A percentile compares a stretch with the other conserved stretches of the same genome.
phyloP scores from a whole-genome alignment of 35 echinoderm and acorn worm genomes.

The Stichopus chloronotus region DNA sequence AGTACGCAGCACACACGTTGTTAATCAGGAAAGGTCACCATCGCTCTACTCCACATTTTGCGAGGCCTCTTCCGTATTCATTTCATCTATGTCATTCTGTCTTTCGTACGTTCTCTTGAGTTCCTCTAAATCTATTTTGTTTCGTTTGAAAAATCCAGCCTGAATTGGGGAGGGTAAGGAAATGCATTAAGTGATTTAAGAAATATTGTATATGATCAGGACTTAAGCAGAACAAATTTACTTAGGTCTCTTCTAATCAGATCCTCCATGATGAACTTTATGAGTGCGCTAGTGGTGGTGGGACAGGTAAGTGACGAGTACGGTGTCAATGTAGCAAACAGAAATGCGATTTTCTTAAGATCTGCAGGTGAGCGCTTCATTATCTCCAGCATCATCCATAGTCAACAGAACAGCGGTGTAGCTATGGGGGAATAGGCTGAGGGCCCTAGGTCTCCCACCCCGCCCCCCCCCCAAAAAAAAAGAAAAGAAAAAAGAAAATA shows the following conservation, averaged over 20 bases:
- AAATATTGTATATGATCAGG: no score
- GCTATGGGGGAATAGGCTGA: no score
- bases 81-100: background rate
- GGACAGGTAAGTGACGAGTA: background rate
- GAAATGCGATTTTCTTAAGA: background rate
- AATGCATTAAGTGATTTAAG: background rate
- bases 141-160: slow-evolving; percentile 2
- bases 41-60: no score
- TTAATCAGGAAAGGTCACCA: no score
- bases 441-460: no score
- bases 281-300: background rate
- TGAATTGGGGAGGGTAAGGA: background rate
- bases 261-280: background rate
- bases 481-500: no score
- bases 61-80: background rate
- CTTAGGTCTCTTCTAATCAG: background rate
- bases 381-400: no score
- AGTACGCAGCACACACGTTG: no score
- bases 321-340: background rate
- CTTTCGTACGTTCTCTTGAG: background rate
- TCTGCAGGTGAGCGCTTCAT: no score
- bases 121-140: background rate
- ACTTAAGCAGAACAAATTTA: background rate
- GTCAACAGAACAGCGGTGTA: no score
- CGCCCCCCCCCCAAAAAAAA: no score